Conservation (phyloP, 2,113 vertebrate species). For the Gobiocypris rarus region DNA sequence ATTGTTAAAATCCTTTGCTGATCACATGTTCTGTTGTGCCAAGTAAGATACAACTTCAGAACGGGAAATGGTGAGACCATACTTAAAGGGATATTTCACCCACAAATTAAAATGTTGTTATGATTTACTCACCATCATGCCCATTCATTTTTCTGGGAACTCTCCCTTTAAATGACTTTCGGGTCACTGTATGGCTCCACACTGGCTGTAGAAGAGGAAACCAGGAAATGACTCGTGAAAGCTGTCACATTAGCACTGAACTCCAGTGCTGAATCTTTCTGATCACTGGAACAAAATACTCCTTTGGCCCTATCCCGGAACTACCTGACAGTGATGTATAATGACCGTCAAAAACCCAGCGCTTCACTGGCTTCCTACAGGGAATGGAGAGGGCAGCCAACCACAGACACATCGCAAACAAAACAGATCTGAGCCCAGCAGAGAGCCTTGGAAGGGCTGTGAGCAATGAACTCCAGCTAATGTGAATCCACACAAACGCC, state of each 20-base stretch:
- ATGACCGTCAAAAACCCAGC: slow-evolving; percentile 34
- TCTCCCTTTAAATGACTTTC: background rate
- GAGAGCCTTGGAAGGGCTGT: slow-evolving; percentile 14
- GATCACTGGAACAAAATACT: slow-evolving; percentile 51
- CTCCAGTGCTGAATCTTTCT: slow-evolving; percentile 26
- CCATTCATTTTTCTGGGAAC: background rate
- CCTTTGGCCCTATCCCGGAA: slow-evolving; percentile 37
- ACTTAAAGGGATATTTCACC: no score
- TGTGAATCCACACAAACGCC: slow-evolving; percentile 1
- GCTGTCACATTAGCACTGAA: slow-evolving; percentile 51
- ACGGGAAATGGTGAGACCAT: background rate
- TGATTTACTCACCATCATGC: no score
- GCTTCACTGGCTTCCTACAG: slow-evolving; percentile 9
- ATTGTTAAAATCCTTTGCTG: background rate
- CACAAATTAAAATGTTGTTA: no score
- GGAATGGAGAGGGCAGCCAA: slow-evolving; percentile 2
- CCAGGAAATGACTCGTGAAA: slow-evolving; percentile 43
- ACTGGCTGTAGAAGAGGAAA: background rate
- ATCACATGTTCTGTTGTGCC: background rate
- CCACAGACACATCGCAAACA: background rate
- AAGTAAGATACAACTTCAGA: background rate
- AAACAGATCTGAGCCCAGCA: slow-evolving; percentile 19
- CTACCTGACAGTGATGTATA: slow-evolving; percentile 47
- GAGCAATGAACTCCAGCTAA: slow-evolving; percentile 20
- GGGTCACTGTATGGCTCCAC: background rate